Conservation (phyloP, 2,888 invertebrate genomes). For the Glaucopsyche alexis region DNA sequence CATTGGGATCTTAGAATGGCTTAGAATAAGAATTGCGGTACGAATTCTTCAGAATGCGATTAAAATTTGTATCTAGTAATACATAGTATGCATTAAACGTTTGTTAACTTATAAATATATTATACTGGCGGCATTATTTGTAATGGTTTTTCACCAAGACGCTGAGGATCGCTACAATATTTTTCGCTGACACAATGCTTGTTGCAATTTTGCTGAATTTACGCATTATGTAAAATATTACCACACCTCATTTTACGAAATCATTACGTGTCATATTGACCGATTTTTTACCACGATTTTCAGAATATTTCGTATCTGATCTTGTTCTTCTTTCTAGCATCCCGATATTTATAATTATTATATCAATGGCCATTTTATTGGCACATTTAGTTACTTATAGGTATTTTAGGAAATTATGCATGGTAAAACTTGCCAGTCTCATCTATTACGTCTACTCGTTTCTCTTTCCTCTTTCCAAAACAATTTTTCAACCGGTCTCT, state of each 20-base stretch:
- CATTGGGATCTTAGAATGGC: too few species aligned
- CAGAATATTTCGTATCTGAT: not conserved
- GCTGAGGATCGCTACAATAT: not conserved
- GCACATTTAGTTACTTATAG: too few species aligned
- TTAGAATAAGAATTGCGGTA: too few species aligned
- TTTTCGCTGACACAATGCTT: not conserved
- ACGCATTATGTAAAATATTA: slow-evolving; percentile 2
- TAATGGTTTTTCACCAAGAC: not conserved
- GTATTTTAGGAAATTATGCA: not conserved
- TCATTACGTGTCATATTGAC: slow-evolving; percentile 1
- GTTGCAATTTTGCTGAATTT: slow-evolving; percentile 6
- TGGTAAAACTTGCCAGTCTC: not conserved
- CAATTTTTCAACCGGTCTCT: slow-evolving; percentile 25
- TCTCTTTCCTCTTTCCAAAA: slow-evolving; percentile 19
- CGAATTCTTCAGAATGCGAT: not conserved
- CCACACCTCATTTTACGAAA: not conserved
- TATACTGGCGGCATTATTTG: not conserved
- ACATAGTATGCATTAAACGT: not conserved
- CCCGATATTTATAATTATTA: not conserved
- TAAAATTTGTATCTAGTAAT: not conserved
- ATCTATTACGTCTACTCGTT: slow-evolving; percentile 12
- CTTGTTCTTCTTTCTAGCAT: not conserved
- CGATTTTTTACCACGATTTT: not conserved
- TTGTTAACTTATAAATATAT: not conserved
- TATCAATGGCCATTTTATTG: not conserved